phyloP scores from a whole-genome alignment of 1,140 invertebrate species.

The Anastrepha obliqua region DNA sequence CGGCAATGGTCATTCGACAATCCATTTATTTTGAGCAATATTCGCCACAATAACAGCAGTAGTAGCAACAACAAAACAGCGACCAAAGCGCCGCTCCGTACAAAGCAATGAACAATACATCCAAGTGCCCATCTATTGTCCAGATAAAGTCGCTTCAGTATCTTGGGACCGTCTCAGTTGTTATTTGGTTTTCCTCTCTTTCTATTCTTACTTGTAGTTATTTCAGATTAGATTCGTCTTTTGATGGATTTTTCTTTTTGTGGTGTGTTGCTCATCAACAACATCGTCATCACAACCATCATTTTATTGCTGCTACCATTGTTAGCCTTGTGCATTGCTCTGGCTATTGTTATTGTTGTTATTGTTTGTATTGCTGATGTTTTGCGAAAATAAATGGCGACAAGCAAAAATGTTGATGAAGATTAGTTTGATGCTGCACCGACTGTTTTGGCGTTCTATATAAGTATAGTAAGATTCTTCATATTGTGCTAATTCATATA shows the following conservation, averaged over 20 bases:
- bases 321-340: neutral
- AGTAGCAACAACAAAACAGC: neutral
- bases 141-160: conserved; percentile 68
- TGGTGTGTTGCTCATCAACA: neutral
- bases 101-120: conserved; percentile 12
- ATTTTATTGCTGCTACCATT: conserved; percentile 29
- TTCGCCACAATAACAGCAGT: neutral
- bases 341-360: neutral
- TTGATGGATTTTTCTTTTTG: neutral
- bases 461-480: neutral
- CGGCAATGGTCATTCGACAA: neutral
- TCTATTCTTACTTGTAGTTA: neutral
- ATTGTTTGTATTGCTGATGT: conserved; percentile 35
- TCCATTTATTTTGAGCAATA: conserved; percentile 14
- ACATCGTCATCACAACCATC: conserved; percentile 31
- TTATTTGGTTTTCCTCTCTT: neutral
- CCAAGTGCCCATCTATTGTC: conserved; percentile 73
- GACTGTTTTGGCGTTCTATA: neutral
- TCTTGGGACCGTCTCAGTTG: conserved; percentile 1
- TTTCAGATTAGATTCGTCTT: neutral
- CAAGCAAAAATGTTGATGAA: conserved; percentile 52
- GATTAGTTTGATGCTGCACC: conserved; percentile 44
- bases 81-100: neutral
- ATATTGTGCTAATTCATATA: neutral
- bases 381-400: conserved; percentile 40